These are phyloP conservation scores for Todus mexicanus DNA, from an alignment of 2,797 vertebrate genomes.

Conservation along the genomic window DNA sequence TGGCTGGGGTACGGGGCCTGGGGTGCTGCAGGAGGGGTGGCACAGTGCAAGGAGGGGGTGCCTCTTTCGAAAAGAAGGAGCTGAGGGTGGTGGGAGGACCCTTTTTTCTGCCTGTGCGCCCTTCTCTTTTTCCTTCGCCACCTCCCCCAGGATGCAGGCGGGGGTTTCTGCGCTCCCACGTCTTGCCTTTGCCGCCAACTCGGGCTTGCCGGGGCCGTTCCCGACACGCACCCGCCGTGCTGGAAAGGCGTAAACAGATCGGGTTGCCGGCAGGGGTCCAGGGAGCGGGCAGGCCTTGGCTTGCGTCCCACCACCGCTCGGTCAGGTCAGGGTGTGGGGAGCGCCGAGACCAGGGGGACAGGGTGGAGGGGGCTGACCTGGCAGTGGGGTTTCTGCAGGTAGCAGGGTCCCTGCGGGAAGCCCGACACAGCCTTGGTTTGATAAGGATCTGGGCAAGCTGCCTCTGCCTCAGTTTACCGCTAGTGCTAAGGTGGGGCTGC, in stretches of 20 bases:
- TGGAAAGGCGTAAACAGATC: constrained; percentile 49
- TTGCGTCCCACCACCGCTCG: not conserved
- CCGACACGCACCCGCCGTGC: not conserved
- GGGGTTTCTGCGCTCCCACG: not conserved
- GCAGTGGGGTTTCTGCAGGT: not conserved
- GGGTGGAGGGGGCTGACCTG: not conserved
- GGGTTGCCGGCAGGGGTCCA: constrained; percentile 49
- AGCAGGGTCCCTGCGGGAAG: accelerated
- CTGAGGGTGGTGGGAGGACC: not conserved
- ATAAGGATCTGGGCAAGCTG: not conserved
- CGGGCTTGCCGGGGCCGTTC: constrained; percentile 41
- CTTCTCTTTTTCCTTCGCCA: accelerated
- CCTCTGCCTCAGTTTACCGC: not conserved
- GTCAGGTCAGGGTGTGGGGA: not conserved
- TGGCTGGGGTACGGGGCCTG: accelerated
- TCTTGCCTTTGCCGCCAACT: not conserved
- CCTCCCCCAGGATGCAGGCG: not conserved
- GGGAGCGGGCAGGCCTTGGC: constrained; percentile 55
- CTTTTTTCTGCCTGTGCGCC: not conserved
- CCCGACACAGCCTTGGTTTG: not conserved
- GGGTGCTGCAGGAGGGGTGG: not conserved
- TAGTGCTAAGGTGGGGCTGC: not conserved
- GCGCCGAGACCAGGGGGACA: not conserved
- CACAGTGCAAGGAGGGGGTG: not conserved
- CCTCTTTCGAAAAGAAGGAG: not conserved